Evolutionary conservation across 2,888 invertebrate genomes (phyloP).

Genomic region (Ctenicera cuprea): DNA sequence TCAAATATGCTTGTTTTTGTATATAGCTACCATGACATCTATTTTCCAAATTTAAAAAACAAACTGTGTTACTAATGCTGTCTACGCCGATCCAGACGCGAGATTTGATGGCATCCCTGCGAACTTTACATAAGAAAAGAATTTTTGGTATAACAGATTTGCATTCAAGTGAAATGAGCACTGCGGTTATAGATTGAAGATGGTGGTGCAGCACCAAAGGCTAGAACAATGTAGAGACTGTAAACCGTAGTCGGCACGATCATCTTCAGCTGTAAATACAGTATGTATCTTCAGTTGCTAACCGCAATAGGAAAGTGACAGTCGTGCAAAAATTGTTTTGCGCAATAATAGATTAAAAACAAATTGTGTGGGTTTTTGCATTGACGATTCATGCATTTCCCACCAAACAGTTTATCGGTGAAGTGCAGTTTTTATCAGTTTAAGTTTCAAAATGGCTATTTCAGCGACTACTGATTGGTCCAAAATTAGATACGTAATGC

Average conservation of each 20-base stretch:
- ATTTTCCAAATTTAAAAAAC: too few species aligned
- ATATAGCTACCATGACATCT: too few species aligned
- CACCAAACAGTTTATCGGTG: constrained; percentile 4
- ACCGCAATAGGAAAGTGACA: constrained; percentile 1
- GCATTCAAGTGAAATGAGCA: neutral
- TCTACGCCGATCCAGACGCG: too few species aligned
- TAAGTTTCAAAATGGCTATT: constrained; percentile 32
- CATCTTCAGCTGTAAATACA: constrained; percentile 20
- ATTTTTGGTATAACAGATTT: too few species aligned
- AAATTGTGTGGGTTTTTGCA: neutral
- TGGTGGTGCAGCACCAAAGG: constrained; percentile 12
- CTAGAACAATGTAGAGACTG: constrained; percentile 23
- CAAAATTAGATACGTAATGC: constrained; percentile 32
- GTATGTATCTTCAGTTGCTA: constrained; percentile 1
- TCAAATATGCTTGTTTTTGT: too few species aligned
- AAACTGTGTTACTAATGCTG: too few species aligned
- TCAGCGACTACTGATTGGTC: constrained; percentile 32
- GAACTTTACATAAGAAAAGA: too few species aligned
- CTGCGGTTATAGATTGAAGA: neutral
- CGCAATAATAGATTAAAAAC: neutral
- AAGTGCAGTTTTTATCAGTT: constrained; percentile 15
- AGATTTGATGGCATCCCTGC: too few species aligned
- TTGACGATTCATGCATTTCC: neutral
- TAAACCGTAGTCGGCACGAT: constrained; percentile 22
- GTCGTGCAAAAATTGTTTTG: neutral